phyloP scores from a whole-genome alignment of 2,888 invertebrate genomes.

The Pocota personata region DNA sequence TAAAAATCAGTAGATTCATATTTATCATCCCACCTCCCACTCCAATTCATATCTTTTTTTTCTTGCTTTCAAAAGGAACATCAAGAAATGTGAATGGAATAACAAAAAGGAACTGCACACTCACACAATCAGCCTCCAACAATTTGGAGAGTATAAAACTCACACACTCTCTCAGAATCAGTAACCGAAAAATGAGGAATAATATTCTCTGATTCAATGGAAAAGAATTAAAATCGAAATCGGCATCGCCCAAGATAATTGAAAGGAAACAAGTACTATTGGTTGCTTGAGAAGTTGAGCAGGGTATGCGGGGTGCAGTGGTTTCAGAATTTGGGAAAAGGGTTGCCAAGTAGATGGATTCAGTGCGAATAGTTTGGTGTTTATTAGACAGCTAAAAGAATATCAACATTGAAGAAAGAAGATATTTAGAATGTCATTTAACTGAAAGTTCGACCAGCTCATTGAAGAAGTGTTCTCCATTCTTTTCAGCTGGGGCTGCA shows the following conservation, averaged over 20 bases:
- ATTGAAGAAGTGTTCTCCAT: too few species aligned
- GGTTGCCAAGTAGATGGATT: constrained; percentile 1
- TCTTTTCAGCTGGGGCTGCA: too few species aligned
- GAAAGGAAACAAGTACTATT: constrained; percentile 60
- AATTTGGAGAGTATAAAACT: constrained; percentile 13
- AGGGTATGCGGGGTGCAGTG: constrained; percentile 1
- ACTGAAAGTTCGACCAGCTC: too few species aligned
- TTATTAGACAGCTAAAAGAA: background rate
- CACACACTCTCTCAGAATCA: constrained; percentile 8
- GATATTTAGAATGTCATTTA: too few species aligned
- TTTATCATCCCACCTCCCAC: constrained; percentile 39
- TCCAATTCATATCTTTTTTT: background rate
- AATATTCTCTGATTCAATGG: constrained; percentile 50
- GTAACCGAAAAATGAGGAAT: constrained; percentile 36
- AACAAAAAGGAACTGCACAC: constrained; percentile 40
- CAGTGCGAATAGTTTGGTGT: background rate
- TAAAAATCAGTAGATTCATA: constrained; percentile 47
- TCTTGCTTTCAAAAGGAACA: constrained; percentile 31
- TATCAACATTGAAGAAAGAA: too few species aligned
- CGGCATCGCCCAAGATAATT: constrained; percentile 68
- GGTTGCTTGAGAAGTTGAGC: constrained; percentile 16
- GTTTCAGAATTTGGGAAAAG: background rate
- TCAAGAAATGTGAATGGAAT: constrained; percentile 46
- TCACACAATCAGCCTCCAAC: constrained; percentile 1
- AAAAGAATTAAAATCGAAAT: constrained; percentile 68